Percentiles rank a stretch among this genome's conserved stretches.
phyloP scores from a whole-genome alignment of 2,888 invertebrate genomes.

The Phymatocera aterrima region DNA sequence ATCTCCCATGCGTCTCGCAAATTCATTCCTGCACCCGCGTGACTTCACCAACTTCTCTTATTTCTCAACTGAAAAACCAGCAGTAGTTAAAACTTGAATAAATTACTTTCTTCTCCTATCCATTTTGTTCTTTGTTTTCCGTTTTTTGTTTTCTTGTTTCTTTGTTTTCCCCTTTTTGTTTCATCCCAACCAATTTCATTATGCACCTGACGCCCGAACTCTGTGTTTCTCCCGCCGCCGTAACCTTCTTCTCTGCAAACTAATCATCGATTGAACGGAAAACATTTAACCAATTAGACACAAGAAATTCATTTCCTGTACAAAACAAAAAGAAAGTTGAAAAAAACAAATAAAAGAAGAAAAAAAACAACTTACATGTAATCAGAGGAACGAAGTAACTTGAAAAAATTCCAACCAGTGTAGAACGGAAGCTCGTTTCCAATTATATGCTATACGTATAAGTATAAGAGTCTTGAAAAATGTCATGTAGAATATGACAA shows the following conservation, averaged over 20 bases:
- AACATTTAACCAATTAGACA: too few species aligned
- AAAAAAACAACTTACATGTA: too few species aligned
- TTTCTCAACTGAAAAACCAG: conserved; percentile 4
- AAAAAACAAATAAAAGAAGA: too few species aligned
- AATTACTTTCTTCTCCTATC: conserved; percentile 43
- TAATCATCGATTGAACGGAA: neutral
- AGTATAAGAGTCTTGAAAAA: too few species aligned
- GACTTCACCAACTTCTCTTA: conserved; percentile 26
- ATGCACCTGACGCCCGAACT: neutral
- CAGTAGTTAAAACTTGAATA: conserved; percentile 44
- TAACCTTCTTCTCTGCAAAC: neutral
- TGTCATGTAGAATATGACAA: too few species aligned
- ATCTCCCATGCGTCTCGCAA: conserved; percentile 38
- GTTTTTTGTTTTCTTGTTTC: neutral
- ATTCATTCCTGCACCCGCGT: conserved; percentile 41
- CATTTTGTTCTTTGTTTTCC: neutral
- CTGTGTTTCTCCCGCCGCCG: neutral
- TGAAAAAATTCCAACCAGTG: too few species aligned
- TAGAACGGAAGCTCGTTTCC: too few species aligned
- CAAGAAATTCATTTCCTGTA: too few species aligned
- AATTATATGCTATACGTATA: too few species aligned
- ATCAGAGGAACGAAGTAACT: too few species aligned
- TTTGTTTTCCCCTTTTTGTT: neutral
- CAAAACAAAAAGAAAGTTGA: too few species aligned
- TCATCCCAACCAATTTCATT: conserved; percentile 5